These are phyloP conservation scores for Siphonodentalium dalli DNA, from an alignment of 2,888 invertebrate species.

Conservation along the genomic window DNA sequence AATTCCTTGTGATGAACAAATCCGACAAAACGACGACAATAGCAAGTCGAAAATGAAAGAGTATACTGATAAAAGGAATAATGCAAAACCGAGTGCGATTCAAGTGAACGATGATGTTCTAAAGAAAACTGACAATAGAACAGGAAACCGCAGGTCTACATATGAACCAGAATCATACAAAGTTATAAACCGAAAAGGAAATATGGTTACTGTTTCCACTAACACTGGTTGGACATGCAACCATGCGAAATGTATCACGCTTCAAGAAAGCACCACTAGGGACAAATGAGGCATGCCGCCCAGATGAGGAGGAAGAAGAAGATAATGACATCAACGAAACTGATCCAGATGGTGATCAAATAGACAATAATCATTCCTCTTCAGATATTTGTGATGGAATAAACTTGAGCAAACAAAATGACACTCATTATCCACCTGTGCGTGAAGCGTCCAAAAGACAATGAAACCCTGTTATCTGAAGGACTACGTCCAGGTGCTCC, in stretches of 20 bases:
- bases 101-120: constrained; percentile 7
- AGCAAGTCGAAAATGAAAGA: constrained; percentile 11
- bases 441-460: too few species aligned
- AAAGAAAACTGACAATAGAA: background rate
- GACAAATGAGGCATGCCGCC: too few species aligned
- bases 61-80: background rate
- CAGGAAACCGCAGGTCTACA: constrained; percentile 2
- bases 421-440: too few species aligned
- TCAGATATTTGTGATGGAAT: too few species aligned
- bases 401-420: too few species aligned
- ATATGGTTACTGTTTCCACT: constrained; percentile 4
- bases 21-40: constrained; percentile 10
- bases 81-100: background rate
- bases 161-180: constrained; percentile 1
- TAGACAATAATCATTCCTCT: too few species aligned
- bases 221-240: background rate
- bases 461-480: too few species aligned
- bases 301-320: too few species aligned
- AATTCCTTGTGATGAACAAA: background rate
- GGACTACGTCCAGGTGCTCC: too few species aligned
- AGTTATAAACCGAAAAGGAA: constrained; percentile 5
- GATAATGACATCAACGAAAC: too few species aligned
- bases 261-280: constrained; percentile 18
- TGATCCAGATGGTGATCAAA: too few species aligned
- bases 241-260: constrained; percentile 12